Percentiles rank a stretch among this genome's conserved stretches.
Evolutionary conservation across 2,113 vertebrate species (phyloP).

Genomic region (human): GRCh38 chrX:36978001-36978500

Average conservation of each 20-base stretch:
- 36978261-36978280: not conserved
- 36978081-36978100: conserved; percentile 1
- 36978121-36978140: not conserved
- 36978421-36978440: not conserved
- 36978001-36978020: conserved; percentile 15
- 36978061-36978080: not conserved
- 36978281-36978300: not conserved
- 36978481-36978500: not conserved
- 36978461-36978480: not conserved
- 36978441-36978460: conserved; percentile 6
- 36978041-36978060: not conserved
- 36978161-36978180: not conserved
- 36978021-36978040: not conserved
- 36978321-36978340: not conserved
- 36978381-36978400: not conserved
- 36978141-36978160: not conserved
- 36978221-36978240: not conserved
- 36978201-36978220: not conserved
- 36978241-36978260: not conserved
- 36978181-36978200: not conserved
- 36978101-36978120: not conserved
- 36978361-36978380: conserved; percentile 14
- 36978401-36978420: not conserved
- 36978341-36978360: not conserved
- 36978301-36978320: not conserved